Evolutionary conservation across 2,888 invertebrate species (phyloP), one percentile per base, ranked within the genome.

Genomic region (Ametastegia equiseti): DNA sequence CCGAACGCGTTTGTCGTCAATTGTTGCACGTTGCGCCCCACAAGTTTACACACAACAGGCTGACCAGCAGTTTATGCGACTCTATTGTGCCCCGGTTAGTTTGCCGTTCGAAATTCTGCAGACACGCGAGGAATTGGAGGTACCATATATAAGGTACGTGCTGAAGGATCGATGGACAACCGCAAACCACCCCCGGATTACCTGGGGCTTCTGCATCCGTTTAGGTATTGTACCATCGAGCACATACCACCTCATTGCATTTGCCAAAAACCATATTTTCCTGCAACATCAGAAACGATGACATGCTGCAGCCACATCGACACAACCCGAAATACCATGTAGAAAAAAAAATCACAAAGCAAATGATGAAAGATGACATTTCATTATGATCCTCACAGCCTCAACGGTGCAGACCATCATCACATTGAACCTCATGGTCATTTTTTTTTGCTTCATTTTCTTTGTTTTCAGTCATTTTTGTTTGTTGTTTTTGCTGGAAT

Each of bases 11-110:
- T 78, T 90, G 89, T 90, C 88, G 88, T 86, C 89, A 87, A 89
- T 89, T 88, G 89, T 89, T 87, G 88, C 86, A 86, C 87, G 84
- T 84, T 86, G 88, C 85, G 89, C 89, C 90, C 90, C 87, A 88
- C 85, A 88, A 90, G 89, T 90, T 90, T 90, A 90, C 88, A 89
- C 88, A 90, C 90, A 90, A 90, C 89, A 89, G 89, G 87, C 86
- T 88, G 88, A 88, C 87, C 84, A 84, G 87, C 87, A 87, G 88
- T 89, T 89, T 89, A 89, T 89, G 89, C 86, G 87, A 89, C 87
- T 88, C 87, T 84, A 89, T 90, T 90, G 89, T 89, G 83, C 83
- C 82, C 69, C 81, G 80, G 78, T 57, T 71, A 63, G 78, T 78
- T 78, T 42, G 60, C 78, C 63, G 57, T n/a, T 60, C 30, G 33